Evolutionary conservation across 2,888 invertebrate genomes (phyloP), one percentile per base, ranked within the genome.

Genomic region (Dolichopus griseipennis): DNA sequence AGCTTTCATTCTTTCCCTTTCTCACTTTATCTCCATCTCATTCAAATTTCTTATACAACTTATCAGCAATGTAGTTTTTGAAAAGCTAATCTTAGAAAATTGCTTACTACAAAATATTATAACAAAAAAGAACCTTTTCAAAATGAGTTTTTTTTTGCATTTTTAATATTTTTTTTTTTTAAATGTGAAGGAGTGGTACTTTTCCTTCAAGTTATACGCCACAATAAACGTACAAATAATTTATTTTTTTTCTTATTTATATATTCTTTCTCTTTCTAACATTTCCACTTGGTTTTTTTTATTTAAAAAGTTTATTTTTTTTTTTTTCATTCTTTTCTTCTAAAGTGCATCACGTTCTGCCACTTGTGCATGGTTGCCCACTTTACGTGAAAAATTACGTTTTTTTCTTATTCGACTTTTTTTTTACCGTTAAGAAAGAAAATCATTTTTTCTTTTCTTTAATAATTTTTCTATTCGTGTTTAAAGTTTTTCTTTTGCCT

Each of bases 361-460:
- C 52, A 52, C 52, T 52, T 52, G 52, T 52, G 52, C 52, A 52
- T 52, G 52, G 52, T 52, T 52, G 52, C 52, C 52, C 52, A 52
- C 52, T 52, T 52, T 52, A 52, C 52, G 52, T 52, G n/a, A 52
- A 52, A 52, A 52, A 18, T 52, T 52, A 52, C 15, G 15, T 52
- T 52, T 52, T 52, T 52, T 18, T 52, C 15, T 52, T 18, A 18
- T 6, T 52, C n/a, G 6, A 15, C 18, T 52, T 18, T 52, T 52
- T 52, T 52, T 52, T 18, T 52, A 37, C 37, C 37, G 27, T 52
- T 18, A 52, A 52, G 52, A 52, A 41, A 52, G 52, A 52, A 41
- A 41, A 41, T 2, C 9, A 41, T 12, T 41, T 41, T 7, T 27
- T 27, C n/a, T 27, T 27, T 27, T 41, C 41, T 41, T 41, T 12